Base-by-base conservation (phyloP, 2,888 invertebrate genomes). In the Cynaeus angustus region DNA sequence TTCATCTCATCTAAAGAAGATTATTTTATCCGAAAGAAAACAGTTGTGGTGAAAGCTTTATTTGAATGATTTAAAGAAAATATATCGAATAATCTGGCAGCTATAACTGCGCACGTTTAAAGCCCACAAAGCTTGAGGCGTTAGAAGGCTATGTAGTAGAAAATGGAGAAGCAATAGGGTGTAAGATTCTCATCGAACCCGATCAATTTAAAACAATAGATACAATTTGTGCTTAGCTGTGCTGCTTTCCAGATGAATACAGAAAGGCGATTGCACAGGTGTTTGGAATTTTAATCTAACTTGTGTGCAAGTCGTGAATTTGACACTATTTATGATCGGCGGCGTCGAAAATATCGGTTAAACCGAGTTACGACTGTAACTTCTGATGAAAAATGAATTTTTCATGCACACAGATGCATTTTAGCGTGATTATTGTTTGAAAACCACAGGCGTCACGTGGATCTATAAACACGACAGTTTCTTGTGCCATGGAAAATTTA, bases 151-250 rank as follows among this genome's bases (percentile, higher is more conserved):
- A 78, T 79, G 77, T 78, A 76, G 77, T 77, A 77, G 79, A 79
- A 79, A 80, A 79, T 79, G 75, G 72, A 56, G 68, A 76, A 71
- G 75, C 78, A 80, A 79, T 79, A 79, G 76, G 74, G 78, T 75
- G 78, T 80, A 75, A 79, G 78, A 76, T 76, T 75, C 69, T 68
- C 71, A 74, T 74, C 75, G 74, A 74, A 75, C 69, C 71, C 73
- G 73, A 73, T 74, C 79, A 79, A 78, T 79, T 79, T 78, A 77
- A 79, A 79, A 79, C 78, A 80, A 78, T 78, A 76, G 76, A 67
- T 66, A 65, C 70, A 69, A 70, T 72, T 68, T 72, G 73, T 66
- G 70, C 65, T 59, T 52, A 43, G 58, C 48, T 58, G 64, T 71
- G 55, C 45, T 28, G 61, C 45, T 62, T 43, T 58, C 50, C 52